These are phyloP conservation scores for Plagiodera versicolora DNA, from an alignment of 2,888 invertebrate genomes.

Conservation along the genomic window DNA sequence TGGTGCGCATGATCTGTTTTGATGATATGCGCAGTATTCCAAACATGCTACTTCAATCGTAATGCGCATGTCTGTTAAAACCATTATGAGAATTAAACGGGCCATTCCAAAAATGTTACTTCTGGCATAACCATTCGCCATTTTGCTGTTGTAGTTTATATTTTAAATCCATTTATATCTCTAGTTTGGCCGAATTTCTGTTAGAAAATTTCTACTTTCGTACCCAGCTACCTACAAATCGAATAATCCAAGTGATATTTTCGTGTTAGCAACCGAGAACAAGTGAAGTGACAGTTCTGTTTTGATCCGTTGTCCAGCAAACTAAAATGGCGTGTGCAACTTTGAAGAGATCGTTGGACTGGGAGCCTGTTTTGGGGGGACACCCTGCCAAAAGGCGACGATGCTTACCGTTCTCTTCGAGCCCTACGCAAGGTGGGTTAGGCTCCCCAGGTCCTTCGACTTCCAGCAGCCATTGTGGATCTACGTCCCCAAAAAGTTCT, in stretches of 20 bases:
- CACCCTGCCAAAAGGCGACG: constrained; percentile 87
- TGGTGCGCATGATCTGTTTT: not conserved
- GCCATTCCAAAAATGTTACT: constrained; percentile 44
- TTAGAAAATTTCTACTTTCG: constrained; percentile 8
- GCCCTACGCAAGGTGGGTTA: constrained; percentile 54
- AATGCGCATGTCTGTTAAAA: constrained; percentile 18
- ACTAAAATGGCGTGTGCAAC: constrained; percentile 96
- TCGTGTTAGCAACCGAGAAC: constrained; percentile 36
- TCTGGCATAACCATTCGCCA: constrained; percentile 48
- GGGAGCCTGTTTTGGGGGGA: constrained; percentile 88
- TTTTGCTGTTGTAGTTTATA: constrained; percentile 42
- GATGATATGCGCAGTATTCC: not conserved
- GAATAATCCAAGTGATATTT: constrained; percentile 28
- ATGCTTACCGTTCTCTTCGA: constrained; percentile 85
- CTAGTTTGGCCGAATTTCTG: constrained; percentile 3
- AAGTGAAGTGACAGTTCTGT: constrained; percentile 43
- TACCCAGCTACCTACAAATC: constrained; percentile 19
- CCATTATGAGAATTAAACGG: constrained; percentile 14
- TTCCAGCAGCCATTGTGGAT: constrained; percentile 52
- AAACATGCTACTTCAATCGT: not conserved
- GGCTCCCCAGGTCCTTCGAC: constrained; percentile 46
- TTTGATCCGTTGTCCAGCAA: constrained; percentile 43
- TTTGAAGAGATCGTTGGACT: constrained; percentile 91
- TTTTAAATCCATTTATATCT: constrained; percentile 28
- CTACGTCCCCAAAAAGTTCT: constrained; percentile 60